Evolutionary conservation across 2,888 invertebrate species (phyloP).

Genomic region (Leptopilina drosophilae): DNA sequence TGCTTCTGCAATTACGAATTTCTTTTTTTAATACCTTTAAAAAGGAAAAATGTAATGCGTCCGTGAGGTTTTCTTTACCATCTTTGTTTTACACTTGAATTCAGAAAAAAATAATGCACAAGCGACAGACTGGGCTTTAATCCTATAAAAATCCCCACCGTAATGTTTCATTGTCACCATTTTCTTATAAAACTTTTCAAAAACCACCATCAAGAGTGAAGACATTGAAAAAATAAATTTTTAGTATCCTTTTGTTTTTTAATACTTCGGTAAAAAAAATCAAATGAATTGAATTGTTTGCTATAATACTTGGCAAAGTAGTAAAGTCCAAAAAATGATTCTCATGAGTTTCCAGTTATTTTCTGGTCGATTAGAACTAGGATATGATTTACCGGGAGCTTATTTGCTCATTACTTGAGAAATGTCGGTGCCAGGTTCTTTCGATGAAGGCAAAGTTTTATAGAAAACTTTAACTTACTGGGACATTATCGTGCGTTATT

Average conservation of each 20-base stretch:
- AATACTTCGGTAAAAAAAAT: too few relatives aligned
- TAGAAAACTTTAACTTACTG: conserved; percentile 24
- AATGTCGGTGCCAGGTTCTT: conserved; percentile 19
- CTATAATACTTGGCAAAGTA: too few relatives aligned
- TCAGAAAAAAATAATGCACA: not conserved
- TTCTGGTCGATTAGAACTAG: conserved; percentile 9
- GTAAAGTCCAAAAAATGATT: too few relatives aligned
- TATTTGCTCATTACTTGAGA: conserved; percentile 31
- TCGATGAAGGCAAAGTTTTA: conserved; percentile 17
- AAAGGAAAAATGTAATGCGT: conserved; percentile 2
- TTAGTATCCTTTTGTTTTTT: too few relatives aligned
- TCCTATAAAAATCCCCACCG: not conserved
- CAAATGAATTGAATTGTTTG: too few relatives aligned
- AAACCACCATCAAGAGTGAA: too few relatives aligned
- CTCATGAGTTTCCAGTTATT: not conserved
- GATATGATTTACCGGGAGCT: conserved; percentile 8
- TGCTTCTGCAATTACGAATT: conserved; percentile 17
- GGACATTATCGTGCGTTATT: not conserved
- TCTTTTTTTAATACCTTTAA: conserved; percentile 7
- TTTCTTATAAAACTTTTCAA: not conserved
- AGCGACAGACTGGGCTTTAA: conserved; percentile 6
- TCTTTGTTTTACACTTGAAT: conserved; percentile 3
- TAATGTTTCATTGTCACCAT: not conserved
- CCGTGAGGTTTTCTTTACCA: not conserved
- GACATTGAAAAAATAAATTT: too few relatives aligned